Conservation (phyloP, 2,113 vertebrate genomes). For the Gasterosteus aculeatus region DNA sequence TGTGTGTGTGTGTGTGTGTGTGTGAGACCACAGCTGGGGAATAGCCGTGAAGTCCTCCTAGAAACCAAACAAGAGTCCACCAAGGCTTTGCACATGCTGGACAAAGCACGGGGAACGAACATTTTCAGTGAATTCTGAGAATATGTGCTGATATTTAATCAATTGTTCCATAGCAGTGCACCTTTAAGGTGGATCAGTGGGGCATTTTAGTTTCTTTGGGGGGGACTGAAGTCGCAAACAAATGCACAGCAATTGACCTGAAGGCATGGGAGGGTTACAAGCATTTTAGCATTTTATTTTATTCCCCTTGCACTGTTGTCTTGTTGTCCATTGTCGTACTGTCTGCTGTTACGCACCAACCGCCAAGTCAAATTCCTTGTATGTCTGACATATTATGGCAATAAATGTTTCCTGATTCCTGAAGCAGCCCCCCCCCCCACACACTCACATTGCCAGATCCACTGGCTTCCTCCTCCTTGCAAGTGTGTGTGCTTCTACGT, state of each 20-base stretch:
- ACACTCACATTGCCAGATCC: neutral
- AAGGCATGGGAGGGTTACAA: slow-evolving; percentile 34
- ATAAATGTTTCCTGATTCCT: too few species aligned
- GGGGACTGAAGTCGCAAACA: neutral
- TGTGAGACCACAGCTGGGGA: slow-evolving; percentile 71
- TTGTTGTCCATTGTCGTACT: too few species aligned
- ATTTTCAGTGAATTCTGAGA: neutral
- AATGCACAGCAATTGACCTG: slow-evolving; percentile 6
- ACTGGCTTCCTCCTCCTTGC: slow-evolving; percentile 24
- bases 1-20: slow-evolving; percentile 15
- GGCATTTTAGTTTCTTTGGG: neutral
- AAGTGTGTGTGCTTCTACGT: slow-evolving; percentile 29
- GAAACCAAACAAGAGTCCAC: slow-evolving; percentile 60
- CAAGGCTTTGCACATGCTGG: slow-evolving; percentile 7
- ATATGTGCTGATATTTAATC: neutral
- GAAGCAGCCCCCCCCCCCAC: neutral
- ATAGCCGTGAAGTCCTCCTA: slow-evolving; percentile 77
- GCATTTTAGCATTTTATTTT: neutral
- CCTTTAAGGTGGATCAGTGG: neutral
- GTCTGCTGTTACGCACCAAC: too few species aligned
- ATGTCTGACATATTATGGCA: too few species aligned
- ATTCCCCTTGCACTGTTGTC: too few species aligned
- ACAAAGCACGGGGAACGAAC: slow-evolving; percentile 14
- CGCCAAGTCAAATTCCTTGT: too few species aligned
- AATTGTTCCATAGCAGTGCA: neutral